Conservation (phyloP, 2,888 invertebrate species). For the Cordylochernes scorpioides region DNA sequence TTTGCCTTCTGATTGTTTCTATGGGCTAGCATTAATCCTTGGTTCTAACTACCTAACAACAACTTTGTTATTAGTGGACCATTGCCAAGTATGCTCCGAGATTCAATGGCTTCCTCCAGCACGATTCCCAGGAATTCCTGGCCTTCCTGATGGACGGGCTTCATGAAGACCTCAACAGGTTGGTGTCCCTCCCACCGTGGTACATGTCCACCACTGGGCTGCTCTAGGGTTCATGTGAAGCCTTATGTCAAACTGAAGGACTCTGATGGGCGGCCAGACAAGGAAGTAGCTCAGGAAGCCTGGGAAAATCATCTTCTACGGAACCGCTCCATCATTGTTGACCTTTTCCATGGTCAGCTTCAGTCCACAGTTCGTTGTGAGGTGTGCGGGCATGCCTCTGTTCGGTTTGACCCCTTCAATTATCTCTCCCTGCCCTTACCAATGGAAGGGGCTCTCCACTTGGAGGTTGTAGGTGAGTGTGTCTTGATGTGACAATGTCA, state of each 20-base stretch:
- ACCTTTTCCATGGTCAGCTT: conserved; percentile 69
- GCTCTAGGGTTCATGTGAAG: conserved; percentile 34
- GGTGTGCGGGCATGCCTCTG: conserved; percentile 52
- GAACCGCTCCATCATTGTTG: conserved; percentile 62
- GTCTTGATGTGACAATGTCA: conserved; percentile 1
- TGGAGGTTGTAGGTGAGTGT: conserved; percentile 40
- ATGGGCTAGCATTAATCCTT: background rate
- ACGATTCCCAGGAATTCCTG: conserved; percentile 74
- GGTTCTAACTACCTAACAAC: background rate
- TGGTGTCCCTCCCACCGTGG: too few species aligned
- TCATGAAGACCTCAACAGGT: conserved; percentile 60
- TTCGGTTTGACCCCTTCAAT: conserved; percentile 73
- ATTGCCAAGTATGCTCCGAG: conserved; percentile 60
- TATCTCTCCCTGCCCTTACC: conserved; percentile 65
- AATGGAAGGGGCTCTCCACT: conserved; percentile 53
- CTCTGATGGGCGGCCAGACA: conserved; percentile 47
- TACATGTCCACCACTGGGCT: too few species aligned
- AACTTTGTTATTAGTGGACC: conserved; percentile 32
- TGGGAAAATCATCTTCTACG: conserved; percentile 56
- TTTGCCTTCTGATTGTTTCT: background rate
- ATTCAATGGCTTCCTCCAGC: conserved; percentile 66
- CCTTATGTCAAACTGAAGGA: conserved; percentile 45
- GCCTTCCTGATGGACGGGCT: conserved; percentile 70
- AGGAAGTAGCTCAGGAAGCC: conserved; percentile 34
- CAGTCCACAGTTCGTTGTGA: conserved; percentile 62